Conservation (phyloP, 2,113 vertebrate genomes). For the Boleophthalmus pectinirostris region DNA sequence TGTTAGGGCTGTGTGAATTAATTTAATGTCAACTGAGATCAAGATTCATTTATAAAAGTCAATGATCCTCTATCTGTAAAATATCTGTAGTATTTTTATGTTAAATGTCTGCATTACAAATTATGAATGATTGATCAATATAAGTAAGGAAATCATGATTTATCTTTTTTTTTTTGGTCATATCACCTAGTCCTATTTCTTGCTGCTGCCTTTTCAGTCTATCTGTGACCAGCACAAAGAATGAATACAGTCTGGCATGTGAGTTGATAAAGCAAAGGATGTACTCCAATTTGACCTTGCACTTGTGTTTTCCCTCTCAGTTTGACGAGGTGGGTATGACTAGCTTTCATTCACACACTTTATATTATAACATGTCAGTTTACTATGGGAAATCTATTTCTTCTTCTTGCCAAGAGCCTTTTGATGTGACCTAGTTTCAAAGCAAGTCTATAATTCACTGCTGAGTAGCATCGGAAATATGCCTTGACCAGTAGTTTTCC, state of each 20-base stretch:
- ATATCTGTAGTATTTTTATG: too few relatives aligned
- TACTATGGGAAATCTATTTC: not conserved
- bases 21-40: too few relatives aligned
- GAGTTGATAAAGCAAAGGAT: not conserved
- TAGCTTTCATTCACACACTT: not conserved
- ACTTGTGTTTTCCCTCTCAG: not conserved
- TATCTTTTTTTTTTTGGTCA: too few relatives aligned
- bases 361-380: not conserved
- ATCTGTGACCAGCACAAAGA: not conserved
- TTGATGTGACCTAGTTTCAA: constrained; percentile 11
- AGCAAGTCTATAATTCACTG: constrained; percentile 1
- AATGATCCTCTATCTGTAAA: too few relatives aligned
- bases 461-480: not conserved
- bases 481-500: constrained; percentile 19
- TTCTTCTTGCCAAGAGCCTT: not conserved
- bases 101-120: too few relatives aligned
- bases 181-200: not conserved
- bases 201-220: not conserved
- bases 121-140: too few relatives aligned
- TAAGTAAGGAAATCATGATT: too few relatives aligned
- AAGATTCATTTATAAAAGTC: too few relatives aligned
- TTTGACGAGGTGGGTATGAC: not conserved
- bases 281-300: not conserved
- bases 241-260: not conserved
- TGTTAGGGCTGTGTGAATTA: too few relatives aligned